Evolutionary conservation across 2,113 vertebrate genomes (phyloP), one percentile per base, ranked within the genome.

Genomic region (Channa argus): DNA sequence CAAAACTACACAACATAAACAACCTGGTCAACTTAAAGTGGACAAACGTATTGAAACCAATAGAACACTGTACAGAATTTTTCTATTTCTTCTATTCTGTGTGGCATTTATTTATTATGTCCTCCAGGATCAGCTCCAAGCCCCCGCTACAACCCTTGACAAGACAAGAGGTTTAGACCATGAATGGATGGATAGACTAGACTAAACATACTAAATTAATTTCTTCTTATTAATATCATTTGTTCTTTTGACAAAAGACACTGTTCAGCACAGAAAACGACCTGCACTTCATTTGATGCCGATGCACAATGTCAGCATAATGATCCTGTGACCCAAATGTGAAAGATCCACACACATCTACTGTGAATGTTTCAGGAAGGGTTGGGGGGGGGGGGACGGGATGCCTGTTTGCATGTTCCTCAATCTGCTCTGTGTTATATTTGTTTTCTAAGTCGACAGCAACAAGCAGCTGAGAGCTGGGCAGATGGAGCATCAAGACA

Each of bases 251-350:
- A 44, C 39, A 41, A 9, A 39, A 24, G 1, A 24, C 24, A 24
- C 8, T 36, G 5, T 11, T 63, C 5, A 15, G 7, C 34, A 38
- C 43, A 10, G 3, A 11, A 7, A 55, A 50, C 51, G 15, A 61
- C 15, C n/a, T 46, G 38, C 66, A 11, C 3, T 14, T 63, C 49
- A 56, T 56, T 64, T 2, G 2, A 37, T 10, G 11, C 39, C 24
- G 45, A 63, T 24, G 45, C 38, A 56, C 3, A 41, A 50, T 24
- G 62, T 82, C 47, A 67, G 52, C 65, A 37, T 52, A 45, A 0
- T 41, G 65, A 77, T 73, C 12, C 41, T 53, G 59, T 61, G 59
- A 46, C 74, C 64, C 69, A 54, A 72, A 77, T 74, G 47, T 83
- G 66, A 79, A 65, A 60, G 36, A 81, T 47, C 12, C 55, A 8